A percentile compares a stretch with the other conserved stretches of the same genome.
Evolutionary conservation across 2,888 invertebrate species (phyloP).

Genomic region (Drosophila nr. perissopoda): DNA sequence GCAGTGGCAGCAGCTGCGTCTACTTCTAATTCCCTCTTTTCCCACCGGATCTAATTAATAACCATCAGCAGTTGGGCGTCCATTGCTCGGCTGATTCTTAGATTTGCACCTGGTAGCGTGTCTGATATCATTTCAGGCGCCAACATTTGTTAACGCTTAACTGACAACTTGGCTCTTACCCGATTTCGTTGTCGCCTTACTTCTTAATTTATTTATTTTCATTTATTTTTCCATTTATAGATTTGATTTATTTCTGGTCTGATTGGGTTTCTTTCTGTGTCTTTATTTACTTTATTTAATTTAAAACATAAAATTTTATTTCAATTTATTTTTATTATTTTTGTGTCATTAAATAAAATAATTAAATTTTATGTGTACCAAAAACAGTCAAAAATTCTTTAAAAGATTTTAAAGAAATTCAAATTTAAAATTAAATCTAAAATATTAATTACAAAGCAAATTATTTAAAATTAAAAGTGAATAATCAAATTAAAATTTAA

Average conservation of each 20-base stretch:
- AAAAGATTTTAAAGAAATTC: background rate
- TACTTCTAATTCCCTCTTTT: constrained; percentile 36
- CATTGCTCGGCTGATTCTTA: constrained; percentile 9
- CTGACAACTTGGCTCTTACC: background rate
- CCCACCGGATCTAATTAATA: constrained; percentile 82
- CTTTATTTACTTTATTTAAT: background rate
- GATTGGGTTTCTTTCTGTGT: background rate
- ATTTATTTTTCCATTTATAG: too few relatives aligned
- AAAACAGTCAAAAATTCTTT: background rate
- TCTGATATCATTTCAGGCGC: background rate
- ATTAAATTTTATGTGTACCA: too few relatives aligned
- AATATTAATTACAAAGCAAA: too few relatives aligned
- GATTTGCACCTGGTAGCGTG: constrained; percentile 2
- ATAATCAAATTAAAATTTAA: background rate
- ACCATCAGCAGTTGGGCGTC: constrained; percentile 23
- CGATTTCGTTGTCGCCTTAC: background rate
- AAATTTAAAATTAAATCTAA: too few relatives aligned
- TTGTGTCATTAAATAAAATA: too few relatives aligned
- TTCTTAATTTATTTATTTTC: background rate
- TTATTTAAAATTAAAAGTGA: background rate
- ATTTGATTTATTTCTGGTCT: background rate
- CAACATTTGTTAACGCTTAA: constrained; percentile 2
- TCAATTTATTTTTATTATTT: background rate
- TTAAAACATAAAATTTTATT: background rate
- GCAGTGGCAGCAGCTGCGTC: constrained; percentile 3